phyloP scores from a whole-genome alignment of 2,113 vertebrate genomes.

The Genyomyrus donnyi region DNA sequence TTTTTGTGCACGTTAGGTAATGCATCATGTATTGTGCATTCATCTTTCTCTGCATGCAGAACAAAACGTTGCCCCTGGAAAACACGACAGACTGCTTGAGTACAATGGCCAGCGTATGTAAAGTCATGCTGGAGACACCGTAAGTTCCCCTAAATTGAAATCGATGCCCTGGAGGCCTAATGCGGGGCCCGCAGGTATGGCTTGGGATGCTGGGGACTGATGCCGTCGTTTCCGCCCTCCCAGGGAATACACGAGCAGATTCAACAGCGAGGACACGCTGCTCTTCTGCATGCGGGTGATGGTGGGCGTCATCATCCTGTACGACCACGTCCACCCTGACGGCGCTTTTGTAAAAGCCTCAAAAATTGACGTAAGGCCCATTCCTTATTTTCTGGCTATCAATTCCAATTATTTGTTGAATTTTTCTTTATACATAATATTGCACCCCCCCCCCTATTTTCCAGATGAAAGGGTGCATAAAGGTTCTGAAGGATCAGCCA shows the following conservation, averaged over 20 bases:
- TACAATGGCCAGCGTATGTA: constrained; percentile 96
- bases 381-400: background rate
- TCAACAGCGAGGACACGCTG: constrained; percentile 89
- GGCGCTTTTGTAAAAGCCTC: constrained; percentile 96
- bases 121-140: constrained; percentile 99
- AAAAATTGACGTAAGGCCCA: constrained; percentile 88
- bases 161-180: background rate
- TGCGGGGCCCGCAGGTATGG: background rate
- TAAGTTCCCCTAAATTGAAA: constrained; percentile 57
- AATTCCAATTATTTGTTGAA: background rate
- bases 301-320: constrained; percentile 97
- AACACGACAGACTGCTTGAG: constrained; percentile 97
- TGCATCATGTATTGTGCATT: background rate
- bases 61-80: constrained; percentile 93
- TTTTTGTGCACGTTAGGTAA: background rate
- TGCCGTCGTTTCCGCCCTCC: constrained; percentile 17
- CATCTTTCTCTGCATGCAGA: constrained; percentile 58
- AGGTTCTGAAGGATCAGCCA: constrained; percentile 96
- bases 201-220: background rate
- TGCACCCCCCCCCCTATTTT: constrained; percentile 19
- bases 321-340: constrained; percentile 93
- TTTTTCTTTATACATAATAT: background rate
- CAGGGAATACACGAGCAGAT: constrained; percentile 90
- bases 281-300: constrained; percentile 98
- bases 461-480: constrained; percentile 99